phyloP scores from a whole-genome alignment of 2,113 vertebrate species.

The Ellobius talpinus region DNA sequence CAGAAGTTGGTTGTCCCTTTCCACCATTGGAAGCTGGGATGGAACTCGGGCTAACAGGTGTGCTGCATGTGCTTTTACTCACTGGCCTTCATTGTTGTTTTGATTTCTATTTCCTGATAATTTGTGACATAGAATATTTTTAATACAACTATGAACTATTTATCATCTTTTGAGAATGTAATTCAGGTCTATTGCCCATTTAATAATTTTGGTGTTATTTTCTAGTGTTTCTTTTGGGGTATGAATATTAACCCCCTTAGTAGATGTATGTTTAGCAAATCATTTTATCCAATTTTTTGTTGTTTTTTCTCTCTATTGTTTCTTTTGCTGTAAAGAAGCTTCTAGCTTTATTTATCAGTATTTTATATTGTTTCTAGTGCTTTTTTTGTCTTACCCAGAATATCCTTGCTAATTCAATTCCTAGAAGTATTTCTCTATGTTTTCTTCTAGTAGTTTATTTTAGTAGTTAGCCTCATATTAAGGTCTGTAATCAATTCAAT shows the following conservation, averaged over 20 bases:
- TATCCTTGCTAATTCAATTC: background rate
- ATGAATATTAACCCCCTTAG: background rate
- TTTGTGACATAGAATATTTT: background rate
- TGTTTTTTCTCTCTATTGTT: background rate
- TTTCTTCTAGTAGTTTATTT: background rate
- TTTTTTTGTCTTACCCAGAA: background rate
- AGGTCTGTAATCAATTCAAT: background rate
- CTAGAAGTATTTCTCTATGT: background rate
- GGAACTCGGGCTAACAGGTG: background rate
- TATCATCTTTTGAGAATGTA: background rate
- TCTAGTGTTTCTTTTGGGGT: background rate
- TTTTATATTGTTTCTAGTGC: background rate
- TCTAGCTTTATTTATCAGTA: background rate
- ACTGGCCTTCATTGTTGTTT: background rate
- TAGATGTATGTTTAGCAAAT: background rate
- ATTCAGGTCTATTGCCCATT: background rate
- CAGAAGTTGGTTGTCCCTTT: background rate
- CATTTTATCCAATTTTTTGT: background rate
- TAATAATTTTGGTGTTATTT: background rate
- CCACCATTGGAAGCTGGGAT: background rate
- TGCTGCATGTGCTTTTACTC: background rate
- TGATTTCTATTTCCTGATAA: background rate
- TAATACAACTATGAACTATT: background rate
- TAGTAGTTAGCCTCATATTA: background rate
- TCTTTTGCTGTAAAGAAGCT: background rate